These are phyloP conservation scores for Apis laboriosa DNA, from an alignment of 1,140 invertebrate genomes.

Conservation along the genomic window DNA sequence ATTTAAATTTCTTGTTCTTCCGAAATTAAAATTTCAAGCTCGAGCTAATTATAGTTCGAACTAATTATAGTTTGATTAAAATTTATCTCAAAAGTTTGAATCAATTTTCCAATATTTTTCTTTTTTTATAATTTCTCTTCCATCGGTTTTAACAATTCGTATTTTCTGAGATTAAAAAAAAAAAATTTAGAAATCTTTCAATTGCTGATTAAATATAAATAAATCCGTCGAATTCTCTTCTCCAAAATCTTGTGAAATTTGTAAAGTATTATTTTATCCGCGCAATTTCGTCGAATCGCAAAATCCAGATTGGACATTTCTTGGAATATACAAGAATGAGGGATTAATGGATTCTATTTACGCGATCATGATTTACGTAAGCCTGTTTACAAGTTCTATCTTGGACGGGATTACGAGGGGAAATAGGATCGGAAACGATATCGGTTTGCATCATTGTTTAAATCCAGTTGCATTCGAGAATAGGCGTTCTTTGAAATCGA, in stretches of 20 bases:
- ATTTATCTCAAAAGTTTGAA: too few species aligned
- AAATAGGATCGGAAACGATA: background rate
- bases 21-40: background rate
- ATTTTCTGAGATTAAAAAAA: too few species aligned
- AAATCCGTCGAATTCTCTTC: too few species aligned
- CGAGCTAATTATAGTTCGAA: too few species aligned
- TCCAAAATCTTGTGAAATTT: too few species aligned
- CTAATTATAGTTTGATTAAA: too few species aligned
- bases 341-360: slow-evolving; percentile 12
- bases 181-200: too few species aligned
- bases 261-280: background rate
- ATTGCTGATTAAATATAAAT: too few species aligned
- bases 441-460: background rate
- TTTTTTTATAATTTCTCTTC: too few species aligned
- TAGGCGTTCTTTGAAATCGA: background rate
- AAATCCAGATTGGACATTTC: background rate
- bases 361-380: background rate
- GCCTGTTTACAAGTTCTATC: slow-evolving; percentile 6
- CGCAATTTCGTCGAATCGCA: background rate
- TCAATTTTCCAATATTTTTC: too few species aligned
- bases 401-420: background rate
- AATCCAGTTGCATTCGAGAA: background rate
- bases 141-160: too few species aligned
- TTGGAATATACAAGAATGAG: background rate
- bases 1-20: too few species aligned